Base-by-base conservation (phyloP, 2,113 vertebrate genomes). In the Lepidothrix coronata region DNA sequence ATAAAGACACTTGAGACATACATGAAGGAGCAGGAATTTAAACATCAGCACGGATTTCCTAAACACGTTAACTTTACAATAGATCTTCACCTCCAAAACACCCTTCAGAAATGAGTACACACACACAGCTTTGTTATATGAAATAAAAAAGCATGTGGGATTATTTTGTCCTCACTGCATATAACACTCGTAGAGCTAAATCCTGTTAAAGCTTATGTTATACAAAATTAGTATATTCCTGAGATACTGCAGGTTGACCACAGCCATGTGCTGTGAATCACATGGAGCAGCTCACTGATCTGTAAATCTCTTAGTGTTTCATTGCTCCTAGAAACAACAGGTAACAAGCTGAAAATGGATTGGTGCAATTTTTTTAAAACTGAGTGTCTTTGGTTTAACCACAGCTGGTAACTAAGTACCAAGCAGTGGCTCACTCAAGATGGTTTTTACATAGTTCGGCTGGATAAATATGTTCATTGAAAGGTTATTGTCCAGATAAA, bases 341-440 rank as follows among this genome's bases (percentile, higher is more conserved):
- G 19, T 57, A 78, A 61, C 46, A 62, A 83, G 25, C 33, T 43
- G 25, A 62, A 92, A 79, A 58, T 6, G 9, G 37, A 49, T 49
- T 1, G 4, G 27, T 54, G 9, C n/a, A 37, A 9, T 25, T n/a
- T 57, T 71, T 62, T 25, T 49, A 46, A 71, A 85, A 27, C 57
- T 9, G 12, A 70, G 8, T 39, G 39, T 62, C 39, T n/a, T 87
- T 54, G 46, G 19, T 87, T 71, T 54, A 54, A 62, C n/a, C 23
- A 30, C 55, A 54, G 46, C 46, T 70, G 46, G 48, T 22, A 87
- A 46, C 18, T 28, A 46, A 62, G 39, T 62, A 39, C 28, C 41
- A 71, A 39, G 28, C 48, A 55, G n/a, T 24, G 1, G 1, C 28
- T 48, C 0, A 0, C 62, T 75, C 28, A 5, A 66, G 46, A 37